A percentile compares a stretch with the other conserved stretches of the same genome.
Evolutionary conservation across 2,797 vertebrate species (phyloP).

Genomic region (Hapalemur alaotrensis): DNA sequence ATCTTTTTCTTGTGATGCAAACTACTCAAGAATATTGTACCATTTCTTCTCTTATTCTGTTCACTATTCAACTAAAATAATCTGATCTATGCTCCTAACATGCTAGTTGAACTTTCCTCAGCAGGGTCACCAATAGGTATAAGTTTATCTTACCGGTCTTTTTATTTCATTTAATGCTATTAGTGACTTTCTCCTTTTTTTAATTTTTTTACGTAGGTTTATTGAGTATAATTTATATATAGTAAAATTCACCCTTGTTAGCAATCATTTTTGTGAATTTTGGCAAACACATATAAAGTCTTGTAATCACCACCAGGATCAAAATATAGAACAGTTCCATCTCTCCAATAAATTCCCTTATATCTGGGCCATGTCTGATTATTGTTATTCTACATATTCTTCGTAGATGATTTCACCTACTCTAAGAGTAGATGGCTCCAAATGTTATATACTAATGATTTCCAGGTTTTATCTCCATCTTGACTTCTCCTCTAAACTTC

Average conservation of each 20-base stretch:
- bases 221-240: background rate
- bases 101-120: background rate
- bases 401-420: background rate
- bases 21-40: background rate
- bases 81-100: background rate
- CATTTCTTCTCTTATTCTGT: background rate
- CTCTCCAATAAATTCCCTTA: background rate
- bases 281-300: background rate
- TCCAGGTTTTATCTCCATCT: background rate
- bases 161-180: background rate
- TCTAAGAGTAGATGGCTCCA: background rate
- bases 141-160: background rate
- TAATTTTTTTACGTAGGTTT: background rate
- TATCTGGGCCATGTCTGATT: background rate
- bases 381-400: background rate
- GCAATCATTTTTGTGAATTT: constrained; percentile 4
- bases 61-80: background rate
- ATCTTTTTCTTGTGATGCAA: background rate
- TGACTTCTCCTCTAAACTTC: background rate
- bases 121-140: background rate
- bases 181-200: background rate
- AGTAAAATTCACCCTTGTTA: constrained; percentile 33
- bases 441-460: background rate
- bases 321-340: background rate
- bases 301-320: background rate